Percentiles rank a stretch among this genome's conserved stretches.
Evolutionary conservation across 2,797 vertebrate genomes (phyloP).

Genomic region (Gila robusta): DNA sequence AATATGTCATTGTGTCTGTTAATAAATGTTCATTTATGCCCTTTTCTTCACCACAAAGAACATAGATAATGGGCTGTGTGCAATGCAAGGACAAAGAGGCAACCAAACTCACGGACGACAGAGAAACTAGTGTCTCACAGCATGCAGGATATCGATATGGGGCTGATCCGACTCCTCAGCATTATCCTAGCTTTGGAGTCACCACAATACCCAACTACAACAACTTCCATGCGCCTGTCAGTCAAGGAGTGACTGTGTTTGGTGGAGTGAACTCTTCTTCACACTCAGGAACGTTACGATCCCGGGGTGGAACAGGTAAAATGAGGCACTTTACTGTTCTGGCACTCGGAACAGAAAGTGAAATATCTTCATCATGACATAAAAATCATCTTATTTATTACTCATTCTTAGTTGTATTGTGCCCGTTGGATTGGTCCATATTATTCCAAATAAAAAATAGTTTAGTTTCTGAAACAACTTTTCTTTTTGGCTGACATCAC

Average conservation of each 20-base stretch:
- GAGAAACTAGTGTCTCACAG: constrained; percentile 94
- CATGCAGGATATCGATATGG: constrained; percentile 98
- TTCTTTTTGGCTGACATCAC: not conserved
- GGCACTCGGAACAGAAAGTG: not conserved
- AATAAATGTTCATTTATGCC: constrained; percentile 33
- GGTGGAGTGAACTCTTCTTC: constrained; percentile 97
- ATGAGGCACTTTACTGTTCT: not conserved
- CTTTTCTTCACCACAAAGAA: constrained; percentile 76
- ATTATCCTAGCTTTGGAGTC: constrained; percentile 96
- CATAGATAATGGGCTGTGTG: constrained; percentile 99
- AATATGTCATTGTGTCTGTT: not conserved
- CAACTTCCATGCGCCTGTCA: constrained; percentile 92
- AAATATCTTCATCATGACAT: not conserved
- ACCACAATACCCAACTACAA: constrained; percentile 99
- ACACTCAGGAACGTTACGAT: constrained; percentile 94
- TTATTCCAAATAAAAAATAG: not conserved
- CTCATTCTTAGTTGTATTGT: not conserved
- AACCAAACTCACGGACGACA: constrained; percentile 97
- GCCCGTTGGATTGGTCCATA: not conserved
- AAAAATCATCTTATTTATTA: not conserved
- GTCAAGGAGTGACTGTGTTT: constrained; percentile 95
- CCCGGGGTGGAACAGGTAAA: constrained; percentile 93
- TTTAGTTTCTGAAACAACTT: not conserved
- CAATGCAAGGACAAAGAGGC: constrained; percentile 99
- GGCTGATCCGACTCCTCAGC: constrained; percentile 96